Evolutionary conservation across 2,797 vertebrate species (phyloP).

Genomic region (Taeniopygia guttata): DNA sequence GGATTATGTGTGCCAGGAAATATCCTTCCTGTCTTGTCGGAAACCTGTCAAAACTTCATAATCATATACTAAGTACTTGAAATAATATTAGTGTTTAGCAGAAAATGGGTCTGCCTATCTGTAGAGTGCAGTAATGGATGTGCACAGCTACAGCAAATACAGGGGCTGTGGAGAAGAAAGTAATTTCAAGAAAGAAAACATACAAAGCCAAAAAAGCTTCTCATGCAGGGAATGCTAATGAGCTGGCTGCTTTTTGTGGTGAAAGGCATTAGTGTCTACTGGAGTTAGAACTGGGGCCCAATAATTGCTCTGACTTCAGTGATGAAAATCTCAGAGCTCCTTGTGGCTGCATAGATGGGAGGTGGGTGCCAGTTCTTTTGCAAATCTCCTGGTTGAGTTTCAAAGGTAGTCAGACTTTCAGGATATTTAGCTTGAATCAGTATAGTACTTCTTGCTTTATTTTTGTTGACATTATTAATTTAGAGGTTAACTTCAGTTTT

Average conservation of each 20-base stretch:
- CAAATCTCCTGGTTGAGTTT: background rate
- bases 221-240: background rate
- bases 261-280: background rate
- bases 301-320: background rate
- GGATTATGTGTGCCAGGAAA: background rate
- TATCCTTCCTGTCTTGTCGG: background rate
- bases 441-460: background rate
- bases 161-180: background rate
- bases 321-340: background rate
- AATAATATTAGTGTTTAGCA: background rate
- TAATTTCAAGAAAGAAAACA: background rate
- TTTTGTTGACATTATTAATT: slow-evolving; percentile 4
- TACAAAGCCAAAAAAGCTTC: background rate
- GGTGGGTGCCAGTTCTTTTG: background rate
- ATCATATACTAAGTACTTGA: background rate
- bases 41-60: background rate
- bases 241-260: background rate
- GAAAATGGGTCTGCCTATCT: background rate
- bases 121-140: background rate
- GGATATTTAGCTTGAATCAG: background rate
- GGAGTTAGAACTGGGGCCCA: background rate
- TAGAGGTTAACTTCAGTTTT: slow-evolving; percentile 46
- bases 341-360: background rate
- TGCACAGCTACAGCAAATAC: background rate
- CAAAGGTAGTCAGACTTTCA: background rate